Conservation (phyloP, 2,113 vertebrate genomes). For the Brachyhypopomus gauderio region DNA sequence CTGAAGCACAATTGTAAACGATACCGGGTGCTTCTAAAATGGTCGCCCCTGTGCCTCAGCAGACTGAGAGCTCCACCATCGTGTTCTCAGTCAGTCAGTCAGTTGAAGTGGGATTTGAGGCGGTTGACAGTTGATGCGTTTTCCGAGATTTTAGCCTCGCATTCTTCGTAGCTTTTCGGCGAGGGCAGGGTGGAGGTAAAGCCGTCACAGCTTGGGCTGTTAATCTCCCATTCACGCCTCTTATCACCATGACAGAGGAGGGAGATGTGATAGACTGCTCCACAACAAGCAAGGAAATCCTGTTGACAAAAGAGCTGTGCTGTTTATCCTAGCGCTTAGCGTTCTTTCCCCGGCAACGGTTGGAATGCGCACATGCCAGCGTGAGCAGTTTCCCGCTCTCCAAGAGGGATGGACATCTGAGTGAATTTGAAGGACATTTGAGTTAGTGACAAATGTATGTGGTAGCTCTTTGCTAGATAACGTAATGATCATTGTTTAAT, state of each 20-base stretch:
- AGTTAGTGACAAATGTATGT: background rate
- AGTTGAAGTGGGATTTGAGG: constrained; percentile 42
- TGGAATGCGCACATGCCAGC: constrained; percentile 23
- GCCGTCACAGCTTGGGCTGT: constrained; percentile 48
- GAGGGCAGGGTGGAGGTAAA: constrained; percentile 58
- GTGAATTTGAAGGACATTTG: constrained; percentile 2
- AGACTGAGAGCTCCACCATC: background rate
- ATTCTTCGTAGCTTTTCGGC: constrained; percentile 54
- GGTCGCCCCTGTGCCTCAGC: constrained; percentile 1
- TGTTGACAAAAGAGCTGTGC: constrained; percentile 64
- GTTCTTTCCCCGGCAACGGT: constrained; percentile 15
- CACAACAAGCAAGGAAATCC: constrained; percentile 60
- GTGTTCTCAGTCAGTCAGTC: constrained; percentile 19
- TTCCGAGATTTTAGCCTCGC: constrained; percentile 38
- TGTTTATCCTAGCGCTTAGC: constrained; percentile 64
- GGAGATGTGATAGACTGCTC: constrained; percentile 61
- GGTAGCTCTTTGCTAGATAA: background rate
- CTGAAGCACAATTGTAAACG: constrained; percentile 16
- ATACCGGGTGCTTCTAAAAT: constrained; percentile 29
- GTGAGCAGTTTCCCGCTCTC: constrained; percentile 25
- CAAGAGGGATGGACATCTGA: constrained; percentile 25
- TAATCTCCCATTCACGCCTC: constrained; percentile 69
- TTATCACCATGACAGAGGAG: constrained; percentile 66
- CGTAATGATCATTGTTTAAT: background rate
- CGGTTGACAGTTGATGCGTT: constrained; percentile 48